Percentiles rank a stretch among this genome's conserved stretches.
Evolutionary conservation across 2,113 vertebrate species (phyloP).

Genomic region (Oceanites oceanicus): DNA sequence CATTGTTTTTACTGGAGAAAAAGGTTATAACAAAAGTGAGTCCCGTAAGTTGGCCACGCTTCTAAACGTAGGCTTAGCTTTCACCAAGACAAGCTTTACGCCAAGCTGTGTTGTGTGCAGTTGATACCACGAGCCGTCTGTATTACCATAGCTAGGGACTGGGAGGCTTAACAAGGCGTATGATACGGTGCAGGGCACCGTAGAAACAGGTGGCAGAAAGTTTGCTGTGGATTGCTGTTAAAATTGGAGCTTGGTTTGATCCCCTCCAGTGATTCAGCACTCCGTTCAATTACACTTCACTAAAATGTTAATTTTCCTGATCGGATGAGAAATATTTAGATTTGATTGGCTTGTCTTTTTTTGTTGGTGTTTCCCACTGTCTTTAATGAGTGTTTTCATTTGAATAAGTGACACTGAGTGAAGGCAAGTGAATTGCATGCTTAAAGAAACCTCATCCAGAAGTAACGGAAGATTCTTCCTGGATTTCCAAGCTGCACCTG

Average conservation of each 20-base stretch:
- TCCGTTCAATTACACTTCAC: not conserved
- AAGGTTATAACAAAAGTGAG: not conserved
- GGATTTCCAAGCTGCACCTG: not conserved
- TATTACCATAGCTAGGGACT: not conserved
- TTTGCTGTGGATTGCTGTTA: not conserved
- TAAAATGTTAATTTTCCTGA: not conserved
- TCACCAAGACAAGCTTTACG: not conserved
- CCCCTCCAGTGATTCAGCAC: not conserved
- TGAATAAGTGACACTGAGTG: not conserved
- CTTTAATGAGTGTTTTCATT: not conserved
- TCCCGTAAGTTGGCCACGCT: not conserved
- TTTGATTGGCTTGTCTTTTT: not conserved
- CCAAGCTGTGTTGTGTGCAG: not conserved
- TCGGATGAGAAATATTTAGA: not conserved
- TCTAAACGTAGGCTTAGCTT: not conserved
- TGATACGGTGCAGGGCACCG: rapidly evolving
- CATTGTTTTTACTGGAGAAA: not conserved
- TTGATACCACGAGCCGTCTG: not conserved
- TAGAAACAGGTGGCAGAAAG: not conserved
- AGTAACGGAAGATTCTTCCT: not conserved
- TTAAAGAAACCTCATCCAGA: not conserved
- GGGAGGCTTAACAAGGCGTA: not conserved
- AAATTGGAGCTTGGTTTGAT: not conserved
- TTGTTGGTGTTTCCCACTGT: not conserved
- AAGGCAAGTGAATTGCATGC: not conserved